Percentiles rank a stretch among this genome's conserved stretches.
Evolutionary conservation across 2,797 vertebrate species (phyloP).

Genomic region (Eleutherodactylus coqui): DNA sequence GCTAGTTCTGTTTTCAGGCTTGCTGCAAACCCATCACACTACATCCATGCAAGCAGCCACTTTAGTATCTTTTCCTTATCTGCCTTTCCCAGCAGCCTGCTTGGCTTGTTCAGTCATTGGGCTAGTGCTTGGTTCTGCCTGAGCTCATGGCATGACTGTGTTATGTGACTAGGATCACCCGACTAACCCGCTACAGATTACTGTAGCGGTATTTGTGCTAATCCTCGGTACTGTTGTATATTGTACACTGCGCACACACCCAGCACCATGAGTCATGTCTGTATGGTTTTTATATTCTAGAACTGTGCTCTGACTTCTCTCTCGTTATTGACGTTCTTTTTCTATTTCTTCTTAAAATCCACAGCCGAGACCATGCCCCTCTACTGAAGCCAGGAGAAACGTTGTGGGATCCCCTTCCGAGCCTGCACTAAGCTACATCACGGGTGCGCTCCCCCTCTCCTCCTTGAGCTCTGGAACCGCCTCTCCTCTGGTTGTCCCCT

Average conservation of each 20-base stretch:
- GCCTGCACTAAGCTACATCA: conserved; percentile 53
- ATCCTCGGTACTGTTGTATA: neutral
- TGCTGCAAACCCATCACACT: neutral
- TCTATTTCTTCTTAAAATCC: conserved; percentile 34
- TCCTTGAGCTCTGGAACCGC: conserved; percentile 41
- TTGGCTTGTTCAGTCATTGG: neutral
- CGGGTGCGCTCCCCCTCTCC: conserved; percentile 43
- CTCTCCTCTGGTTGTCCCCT: conserved; percentile 37
- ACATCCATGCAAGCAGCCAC: neutral
- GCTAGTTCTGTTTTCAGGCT: neutral
- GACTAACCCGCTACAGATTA: neutral
- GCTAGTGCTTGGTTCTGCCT: neutral
- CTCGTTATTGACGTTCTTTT: conserved; percentile 1
- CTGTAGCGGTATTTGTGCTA: neutral
- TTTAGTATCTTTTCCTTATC: neutral
- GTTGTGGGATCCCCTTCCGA: conserved; percentile 34
- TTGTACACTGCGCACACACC: neutral
- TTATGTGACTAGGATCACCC: neutral
- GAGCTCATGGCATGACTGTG: neutral
- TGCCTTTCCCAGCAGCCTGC: neutral
- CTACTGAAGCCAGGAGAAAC: conserved; percentile 51
- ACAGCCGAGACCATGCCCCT: conserved; percentile 46
- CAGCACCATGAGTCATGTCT: conserved; percentile 22
- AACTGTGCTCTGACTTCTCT: neutral
- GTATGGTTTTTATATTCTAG: neutral